Evolutionary conservation across 2,797 vertebrate genomes (phyloP).

Genomic region (Onychomys leucogaster): DNA sequence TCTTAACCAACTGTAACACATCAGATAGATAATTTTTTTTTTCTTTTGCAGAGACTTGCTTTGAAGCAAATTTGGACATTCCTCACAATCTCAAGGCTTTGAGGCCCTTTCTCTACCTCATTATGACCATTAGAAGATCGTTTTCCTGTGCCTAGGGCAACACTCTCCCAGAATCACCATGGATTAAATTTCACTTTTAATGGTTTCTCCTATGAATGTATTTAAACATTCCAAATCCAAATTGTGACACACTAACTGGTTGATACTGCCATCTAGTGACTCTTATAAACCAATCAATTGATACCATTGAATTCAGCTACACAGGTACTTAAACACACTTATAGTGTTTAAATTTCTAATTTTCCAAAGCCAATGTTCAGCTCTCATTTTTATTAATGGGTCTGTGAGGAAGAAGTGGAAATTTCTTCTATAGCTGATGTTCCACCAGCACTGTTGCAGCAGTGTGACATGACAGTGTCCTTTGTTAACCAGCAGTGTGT

Average conservation of each 20-base stretch:
- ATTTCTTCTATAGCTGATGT: not conserved
- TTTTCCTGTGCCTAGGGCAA: not conserved
- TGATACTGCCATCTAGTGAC: conserved; percentile 72
- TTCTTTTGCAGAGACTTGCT: not conserved
- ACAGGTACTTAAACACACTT: not conserved
- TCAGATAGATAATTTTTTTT: not conserved
- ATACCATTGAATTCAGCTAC: not conserved
- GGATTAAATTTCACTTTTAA: not conserved
- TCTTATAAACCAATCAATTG: not conserved
- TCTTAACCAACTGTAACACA: not conserved
- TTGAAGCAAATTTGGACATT: not conserved
- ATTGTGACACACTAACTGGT: not conserved
- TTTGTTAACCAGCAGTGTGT: no score
- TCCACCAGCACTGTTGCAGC: not conserved
- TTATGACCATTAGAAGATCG: not conserved
- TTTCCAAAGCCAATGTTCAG: not conserved
- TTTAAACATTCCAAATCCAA: not conserved
- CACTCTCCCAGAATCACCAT: not conserved
- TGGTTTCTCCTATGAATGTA: not conserved
- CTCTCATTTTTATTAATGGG: not conserved
- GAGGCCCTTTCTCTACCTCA: not conserved
- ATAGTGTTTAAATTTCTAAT: not conserved
- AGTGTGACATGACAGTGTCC: not conserved
- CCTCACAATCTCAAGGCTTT: not conserved
- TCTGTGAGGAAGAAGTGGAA: not conserved